Evolutionary conservation across 2,113 vertebrate species (phyloP), one percentile per base, ranked within the genome.

Genomic region (Gobiocypris rarus): DNA sequence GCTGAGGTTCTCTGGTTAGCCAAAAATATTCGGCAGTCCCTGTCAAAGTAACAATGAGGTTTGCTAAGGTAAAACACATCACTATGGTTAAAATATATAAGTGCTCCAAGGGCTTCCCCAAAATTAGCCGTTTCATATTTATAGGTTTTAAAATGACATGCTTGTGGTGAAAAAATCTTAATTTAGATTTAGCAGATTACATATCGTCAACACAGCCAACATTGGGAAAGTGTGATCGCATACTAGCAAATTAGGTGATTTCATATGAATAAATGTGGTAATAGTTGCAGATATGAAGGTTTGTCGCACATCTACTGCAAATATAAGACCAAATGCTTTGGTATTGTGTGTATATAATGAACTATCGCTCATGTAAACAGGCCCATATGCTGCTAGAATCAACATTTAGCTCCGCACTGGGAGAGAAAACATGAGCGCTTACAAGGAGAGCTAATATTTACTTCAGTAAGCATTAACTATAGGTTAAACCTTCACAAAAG

Each of bases 391-490:
- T 45, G 38, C 41, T 63, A 14, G n/a, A 50, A 67, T 81, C 41
- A 81, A 81, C 59, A 78, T 43, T 74, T 17, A 24, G 22, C 11
- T 48, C 14, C 5, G n/a, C 43, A 13, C 22, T 28, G 4, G 11
- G 8, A 31, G 22, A 41, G 5, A 59, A 58, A 77, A 38, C 22
- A 3, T 31, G 10, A 22, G 9, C 3, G 34, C 41, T 80, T 11
- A 41, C 77, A 31, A 34, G 59, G 24, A 65, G 59, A 65, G 77
- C 38, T 80, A 79, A 81, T 67, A 67, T 81, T 81, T 67, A 81
- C 59, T 14, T 31, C 59, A 31, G 38, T 19, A 22, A 48, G 59
- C 58, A 50, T 50, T 48, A 45, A 14, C 38, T 50, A 45, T 0
- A 6, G 13, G 34, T 26, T 22, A 61, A 24, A 61, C 9, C 15